A percentile compares a stretch with the other conserved stretches of the same genome.
Evolutionary conservation across 2,888 invertebrate genomes (phyloP).

Genomic region (Apodemia hepburni): DNA sequence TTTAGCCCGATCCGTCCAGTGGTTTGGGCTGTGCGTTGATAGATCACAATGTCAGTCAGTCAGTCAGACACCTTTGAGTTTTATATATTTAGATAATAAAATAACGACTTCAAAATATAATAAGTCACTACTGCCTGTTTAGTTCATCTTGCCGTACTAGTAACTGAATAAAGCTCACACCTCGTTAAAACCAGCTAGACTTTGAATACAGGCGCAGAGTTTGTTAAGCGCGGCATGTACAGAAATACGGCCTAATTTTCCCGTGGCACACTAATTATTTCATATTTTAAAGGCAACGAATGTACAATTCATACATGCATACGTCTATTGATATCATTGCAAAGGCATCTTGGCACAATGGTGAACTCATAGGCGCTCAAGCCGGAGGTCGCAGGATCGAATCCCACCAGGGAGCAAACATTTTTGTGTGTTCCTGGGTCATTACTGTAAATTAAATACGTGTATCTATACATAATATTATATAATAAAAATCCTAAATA

Average conservation of each 20-base stretch:
- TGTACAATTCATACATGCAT: not conserved
- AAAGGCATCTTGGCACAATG: not conserved
- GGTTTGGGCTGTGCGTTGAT: no score
- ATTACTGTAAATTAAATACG: no score
- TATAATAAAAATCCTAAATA: no score
- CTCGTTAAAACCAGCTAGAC: conserved; percentile 27
- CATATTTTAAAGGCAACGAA: conserved; percentile 12
- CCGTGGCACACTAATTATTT: conserved; percentile 15
- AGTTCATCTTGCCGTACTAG: not conserved
- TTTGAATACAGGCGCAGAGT: conserved; percentile 19
- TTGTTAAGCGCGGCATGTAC: conserved; percentile 19
- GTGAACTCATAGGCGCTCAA: no score
- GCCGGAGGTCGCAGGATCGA: no score
- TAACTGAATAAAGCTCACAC: conserved; percentile 31
- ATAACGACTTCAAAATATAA: not conserved
- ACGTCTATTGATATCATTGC: not conserved
- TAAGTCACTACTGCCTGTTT: not conserved
- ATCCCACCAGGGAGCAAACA: no score
- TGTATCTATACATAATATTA: no score
- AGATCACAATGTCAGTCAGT: no score
- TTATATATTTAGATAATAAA: no score
- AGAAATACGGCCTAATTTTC: conserved; percentile 20
- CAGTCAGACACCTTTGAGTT: no score
- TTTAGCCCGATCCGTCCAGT: no score
- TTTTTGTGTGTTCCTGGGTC: no score